Evolutionary conservation across 2,797 vertebrate species (phyloP).

Genomic region (Lutjanus campechanus): DNA sequence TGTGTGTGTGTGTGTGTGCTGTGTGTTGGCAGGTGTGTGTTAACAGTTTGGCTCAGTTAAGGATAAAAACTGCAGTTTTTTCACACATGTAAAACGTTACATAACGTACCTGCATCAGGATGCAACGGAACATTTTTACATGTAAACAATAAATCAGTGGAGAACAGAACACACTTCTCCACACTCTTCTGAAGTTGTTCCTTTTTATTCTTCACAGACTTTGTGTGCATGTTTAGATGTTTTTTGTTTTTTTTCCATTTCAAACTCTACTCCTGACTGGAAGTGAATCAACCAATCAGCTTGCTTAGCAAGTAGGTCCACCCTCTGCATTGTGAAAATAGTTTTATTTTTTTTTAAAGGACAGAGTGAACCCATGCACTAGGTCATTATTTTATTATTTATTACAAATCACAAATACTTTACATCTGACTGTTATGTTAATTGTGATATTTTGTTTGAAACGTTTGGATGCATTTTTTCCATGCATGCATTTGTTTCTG

Average conservation of each 20-base stretch:
- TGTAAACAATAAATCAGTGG: not conserved
- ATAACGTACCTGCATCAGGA: not conserved
- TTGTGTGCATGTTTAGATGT: not conserved
- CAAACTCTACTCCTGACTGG: not conserved
- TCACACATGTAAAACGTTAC: not conserved
- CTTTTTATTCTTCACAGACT: not conserved
- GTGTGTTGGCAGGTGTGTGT: not conserved
- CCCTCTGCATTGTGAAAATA: not conserved
- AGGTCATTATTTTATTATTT: too few species aligned
- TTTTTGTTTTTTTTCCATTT: not conserved
- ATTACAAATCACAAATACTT: too few species aligned
- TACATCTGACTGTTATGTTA: too few species aligned
- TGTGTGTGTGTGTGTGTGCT: conserved; percentile 4
- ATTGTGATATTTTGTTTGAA: too few species aligned
- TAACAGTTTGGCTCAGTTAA: not conserved
- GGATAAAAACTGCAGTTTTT: not conserved
- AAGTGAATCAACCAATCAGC: not conserved
- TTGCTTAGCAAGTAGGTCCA: not conserved
- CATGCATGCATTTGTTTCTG: too few species aligned
- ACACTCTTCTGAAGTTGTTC: not conserved
- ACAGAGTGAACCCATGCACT: too few species aligned
- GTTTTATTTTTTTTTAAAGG: too few species aligned
- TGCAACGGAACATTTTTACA: not conserved
- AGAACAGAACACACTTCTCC: not conserved
- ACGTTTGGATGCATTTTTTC: too few species aligned